Evolutionary conservation across 53 echinoderm and acorn worm genomes (phyloP).

Genomic region (Apostichopus leukothele): DNA sequence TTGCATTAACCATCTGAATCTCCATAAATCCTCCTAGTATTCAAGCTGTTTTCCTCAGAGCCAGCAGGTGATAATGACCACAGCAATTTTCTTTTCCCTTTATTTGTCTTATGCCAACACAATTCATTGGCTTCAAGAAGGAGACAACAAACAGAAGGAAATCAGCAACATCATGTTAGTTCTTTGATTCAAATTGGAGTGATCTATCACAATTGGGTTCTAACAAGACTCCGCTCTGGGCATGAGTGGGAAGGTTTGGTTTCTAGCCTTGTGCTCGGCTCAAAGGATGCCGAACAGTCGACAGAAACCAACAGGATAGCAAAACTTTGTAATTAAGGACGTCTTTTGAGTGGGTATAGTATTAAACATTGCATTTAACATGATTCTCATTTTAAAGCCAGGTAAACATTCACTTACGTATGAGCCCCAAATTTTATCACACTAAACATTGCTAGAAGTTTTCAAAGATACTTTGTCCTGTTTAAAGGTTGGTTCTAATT

Average conservation of each 20-base stretch:
- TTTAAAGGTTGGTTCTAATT: too few relatives aligned
- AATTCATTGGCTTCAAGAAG: too few relatives aligned
- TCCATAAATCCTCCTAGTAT: background rate
- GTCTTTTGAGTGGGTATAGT: background rate
- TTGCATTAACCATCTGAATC: background rate
- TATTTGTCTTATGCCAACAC: too few relatives aligned
- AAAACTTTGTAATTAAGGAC: background rate
- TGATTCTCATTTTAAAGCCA: background rate
- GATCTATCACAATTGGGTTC: conserved; percentile 23
- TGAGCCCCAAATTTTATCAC: too few relatives aligned
- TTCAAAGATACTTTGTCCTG: too few relatives aligned
- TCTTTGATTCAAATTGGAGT: background rate
- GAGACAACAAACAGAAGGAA: background rate
- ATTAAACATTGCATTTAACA: background rate
- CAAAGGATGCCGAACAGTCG: background rate
- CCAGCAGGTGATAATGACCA: background rate
- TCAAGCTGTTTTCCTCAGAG: background rate
- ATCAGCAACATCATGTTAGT: background rate
- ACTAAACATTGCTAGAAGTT: too few relatives aligned
- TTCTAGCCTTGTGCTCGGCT: too few relatives aligned
- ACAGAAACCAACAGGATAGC: background rate
- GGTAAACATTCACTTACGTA: background rate
- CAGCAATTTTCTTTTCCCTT: too few relatives aligned
- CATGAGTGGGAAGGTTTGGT: too few relatives aligned
- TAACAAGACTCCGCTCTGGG: background rate